Evolutionary conservation across 2,888 invertebrate genomes (phyloP).

Genomic region (Nomada flava): DNA sequence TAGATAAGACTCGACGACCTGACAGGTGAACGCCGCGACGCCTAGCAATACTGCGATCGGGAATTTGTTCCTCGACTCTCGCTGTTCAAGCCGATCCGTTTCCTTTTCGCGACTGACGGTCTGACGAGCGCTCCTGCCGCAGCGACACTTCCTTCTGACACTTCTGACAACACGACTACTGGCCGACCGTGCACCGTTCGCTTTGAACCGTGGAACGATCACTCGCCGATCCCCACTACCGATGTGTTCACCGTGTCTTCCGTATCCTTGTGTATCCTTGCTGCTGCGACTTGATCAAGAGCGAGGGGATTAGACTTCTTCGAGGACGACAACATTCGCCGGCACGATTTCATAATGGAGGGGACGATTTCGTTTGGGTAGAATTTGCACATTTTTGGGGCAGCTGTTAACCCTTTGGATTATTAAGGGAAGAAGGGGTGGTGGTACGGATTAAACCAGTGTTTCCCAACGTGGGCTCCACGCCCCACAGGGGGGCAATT

Average conservation of each 20-base stretch:
- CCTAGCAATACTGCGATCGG: slow-evolving; percentile 21
- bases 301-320: neutral
- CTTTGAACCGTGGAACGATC: slow-evolving; percentile 2
- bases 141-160: slow-evolving; percentile 55
- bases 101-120: slow-evolving; percentile 45
- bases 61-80: slow-evolving; percentile 13
- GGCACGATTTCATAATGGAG: no score
- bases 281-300: neutral
- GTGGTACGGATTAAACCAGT: no score
- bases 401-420: no score
- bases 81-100: slow-evolving; percentile 33
- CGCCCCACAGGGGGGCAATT: no score
- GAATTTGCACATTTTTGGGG: no score
- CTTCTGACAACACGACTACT: slow-evolving; percentile 39
- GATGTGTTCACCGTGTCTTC: slow-evolving; percentile 9
- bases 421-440: no score
- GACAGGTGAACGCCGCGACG: slow-evolving; percentile 39
- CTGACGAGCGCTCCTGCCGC: slow-evolving; percentile 26
- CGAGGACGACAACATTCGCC: no score
- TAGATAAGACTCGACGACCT: slow-evolving; percentile 32
- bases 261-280: slow-evolving; percentile 14
- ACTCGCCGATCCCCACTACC: slow-evolving; percentile 44
- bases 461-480: no score
- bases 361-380: no score
- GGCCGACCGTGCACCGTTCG: slow-evolving; percentile 19